A percentile compares a stretch with the other conserved stretches of the same genome.
Conservation (phyloP, 1,140 invertebrate genomes). For the Cecropterus lyciades region DNA sequence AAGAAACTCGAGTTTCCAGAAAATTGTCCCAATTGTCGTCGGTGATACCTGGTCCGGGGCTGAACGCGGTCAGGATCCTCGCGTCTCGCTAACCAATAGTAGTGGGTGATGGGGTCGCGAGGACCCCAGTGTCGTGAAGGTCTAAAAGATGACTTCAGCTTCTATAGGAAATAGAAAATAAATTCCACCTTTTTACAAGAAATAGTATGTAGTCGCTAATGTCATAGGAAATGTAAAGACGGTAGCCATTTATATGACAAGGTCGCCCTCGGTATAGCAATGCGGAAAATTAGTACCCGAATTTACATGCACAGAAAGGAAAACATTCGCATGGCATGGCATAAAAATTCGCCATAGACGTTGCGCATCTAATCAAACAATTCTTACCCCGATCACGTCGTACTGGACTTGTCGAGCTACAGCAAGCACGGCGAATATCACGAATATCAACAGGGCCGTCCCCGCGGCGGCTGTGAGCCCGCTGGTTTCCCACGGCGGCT, state of each 20-base stretch:
- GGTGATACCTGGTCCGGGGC: conserved; percentile 42
- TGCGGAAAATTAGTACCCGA: conserved; percentile 39
- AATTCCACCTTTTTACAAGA: conserved; percentile 32
- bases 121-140: conserved; percentile 87
- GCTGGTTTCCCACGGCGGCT: conserved; percentile 47
- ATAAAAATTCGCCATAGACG: conserved; percentile 21
- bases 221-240: conserved; percentile 32
- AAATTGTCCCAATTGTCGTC: conserved; percentile 58
- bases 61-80: conserved; percentile 54
- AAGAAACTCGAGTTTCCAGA: conserved; percentile 48
- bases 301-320: conserved; percentile 36
- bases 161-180: conserved; percentile 68
- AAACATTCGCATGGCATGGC: conserved; percentile 32
- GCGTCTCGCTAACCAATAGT: conserved; percentile 85
- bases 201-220: conserved; percentile 23
- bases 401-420: conserved; percentile 67
- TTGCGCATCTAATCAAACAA: conserved; percentile 8
- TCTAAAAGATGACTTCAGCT: conserved; percentile 84
- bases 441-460: conserved; percentile 39
- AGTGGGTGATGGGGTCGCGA: conserved; percentile 85
- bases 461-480: conserved; percentile 36
- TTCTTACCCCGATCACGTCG: conserved; percentile 56
- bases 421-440: conserved; percentile 47
- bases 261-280: conserved; percentile 30
- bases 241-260: conserved; percentile 8